A percentile compares a stretch with the other conserved stretches of the same genome.
Evolutionary conservation across 2,113 vertebrate species (phyloP).

Genomic region (Leptodactylus fuscus): DNA sequence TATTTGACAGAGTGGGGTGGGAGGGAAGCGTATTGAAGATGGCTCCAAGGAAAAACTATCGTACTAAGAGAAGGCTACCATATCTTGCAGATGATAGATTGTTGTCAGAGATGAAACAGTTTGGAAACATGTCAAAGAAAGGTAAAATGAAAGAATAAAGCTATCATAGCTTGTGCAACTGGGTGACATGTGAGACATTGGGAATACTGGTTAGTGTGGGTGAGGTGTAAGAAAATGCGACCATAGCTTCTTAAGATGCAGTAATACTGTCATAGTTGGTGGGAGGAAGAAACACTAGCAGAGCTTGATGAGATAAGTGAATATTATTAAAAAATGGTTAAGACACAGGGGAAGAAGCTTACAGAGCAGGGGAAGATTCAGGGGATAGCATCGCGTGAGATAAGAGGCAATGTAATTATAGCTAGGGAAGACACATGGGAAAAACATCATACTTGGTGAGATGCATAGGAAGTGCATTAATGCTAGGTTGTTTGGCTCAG

Average conservation of each 20-base stretch:
- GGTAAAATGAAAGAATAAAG: not conserved
- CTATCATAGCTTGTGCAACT: no score
- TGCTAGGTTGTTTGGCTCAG: not conserved
- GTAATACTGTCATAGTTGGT: not conserved
- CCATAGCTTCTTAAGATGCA: constrained; percentile 5
- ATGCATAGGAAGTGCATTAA: not conserved
- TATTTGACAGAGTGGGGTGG: not conserved
- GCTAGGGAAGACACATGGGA: not conserved
- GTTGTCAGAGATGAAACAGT: not conserved
- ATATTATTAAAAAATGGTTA: constrained; percentile 13
- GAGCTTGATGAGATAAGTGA: constrained; percentile 18
- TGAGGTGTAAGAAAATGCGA: not conserved
- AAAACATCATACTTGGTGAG: not conserved
- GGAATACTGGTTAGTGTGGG: not conserved
- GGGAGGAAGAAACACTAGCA: not conserved
- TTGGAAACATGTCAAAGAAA: not conserved
- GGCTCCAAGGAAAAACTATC: not conserved
- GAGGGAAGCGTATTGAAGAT: not conserved
- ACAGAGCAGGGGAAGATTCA: not conserved
- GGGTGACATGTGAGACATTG: not conserved
- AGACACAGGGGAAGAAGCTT: constrained; percentile 16
- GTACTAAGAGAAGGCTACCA: not conserved
- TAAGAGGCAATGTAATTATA: constrained; percentile 15
- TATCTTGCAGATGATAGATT: not conserved
- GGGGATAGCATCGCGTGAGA: not conserved